Percentiles rank a stretch among this genome's conserved stretches.
These are phyloP conservation scores for Lordiphosa mommai DNA, from an alignment of 1,140 invertebrate genomes.

Conservation along the genomic window DNA sequence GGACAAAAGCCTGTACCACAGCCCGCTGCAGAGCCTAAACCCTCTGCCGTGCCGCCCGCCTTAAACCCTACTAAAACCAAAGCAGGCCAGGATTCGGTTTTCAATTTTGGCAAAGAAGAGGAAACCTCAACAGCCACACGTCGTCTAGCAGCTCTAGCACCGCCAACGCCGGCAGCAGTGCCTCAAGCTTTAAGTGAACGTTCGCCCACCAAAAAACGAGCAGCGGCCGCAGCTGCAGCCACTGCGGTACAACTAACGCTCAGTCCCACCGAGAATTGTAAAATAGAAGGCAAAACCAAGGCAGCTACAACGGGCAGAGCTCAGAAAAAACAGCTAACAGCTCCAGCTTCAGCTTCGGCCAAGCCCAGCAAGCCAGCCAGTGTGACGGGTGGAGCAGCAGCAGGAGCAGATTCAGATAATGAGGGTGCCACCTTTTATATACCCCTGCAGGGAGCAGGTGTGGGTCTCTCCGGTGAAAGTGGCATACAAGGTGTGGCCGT, in stretches of 20 bases:
- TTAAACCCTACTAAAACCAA: neutral
- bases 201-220: slow-evolving; percentile 59
- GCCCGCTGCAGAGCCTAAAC: slow-evolving; percentile 4
- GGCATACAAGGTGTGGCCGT: slow-evolving; percentile 85
- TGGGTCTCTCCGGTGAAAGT: slow-evolving; percentile 78
- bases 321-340: slow-evolving; percentile 48
- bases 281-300: slow-evolving; percentile 56
- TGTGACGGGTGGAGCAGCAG: too few species aligned
- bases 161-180: slow-evolving; percentile 75
- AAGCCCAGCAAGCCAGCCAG: slow-evolving; percentile 3
- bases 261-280: slow-evolving; percentile 70
- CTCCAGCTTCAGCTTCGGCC: slow-evolving; percentile 7
- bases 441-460: slow-evolving; percentile 82
- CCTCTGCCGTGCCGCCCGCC: too few species aligned
- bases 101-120: slow-evolving; percentile 62
- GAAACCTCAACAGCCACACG: slow-evolving; percentile 40
- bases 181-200: slow-evolving; percentile 75
- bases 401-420: slow-evolving; percentile 65
- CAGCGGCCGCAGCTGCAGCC: slow-evolving; percentile 57
- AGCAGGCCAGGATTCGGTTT: slow-evolving; percentile 27
- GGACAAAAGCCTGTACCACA: slow-evolving; percentile 31
- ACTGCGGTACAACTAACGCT: slow-evolving; percentile 69
- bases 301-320: slow-evolving; percentile 24
- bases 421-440: slow-evolving; percentile 86
- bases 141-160: slow-evolving; percentile 9